phyloP scores from a whole-genome alignment of 1,140 invertebrate species.

The Trissolcus basalis region DNA sequence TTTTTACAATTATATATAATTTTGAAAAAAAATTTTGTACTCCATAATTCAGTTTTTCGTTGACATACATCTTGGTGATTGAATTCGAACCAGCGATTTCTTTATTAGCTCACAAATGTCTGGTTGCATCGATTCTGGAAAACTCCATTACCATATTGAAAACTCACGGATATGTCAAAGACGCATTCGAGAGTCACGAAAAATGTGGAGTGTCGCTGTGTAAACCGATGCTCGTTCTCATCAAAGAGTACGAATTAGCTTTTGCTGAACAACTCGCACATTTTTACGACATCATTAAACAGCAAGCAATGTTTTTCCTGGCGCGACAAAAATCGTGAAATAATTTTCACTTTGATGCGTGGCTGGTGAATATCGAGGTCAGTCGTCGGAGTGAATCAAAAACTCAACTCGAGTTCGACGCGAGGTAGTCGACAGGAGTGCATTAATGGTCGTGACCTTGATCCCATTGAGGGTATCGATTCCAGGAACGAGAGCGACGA shows the following conservation, averaged over 20 bases:
- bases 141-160: slow-evolving; percentile 58
- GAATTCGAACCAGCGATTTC: slow-evolving; percentile 31
- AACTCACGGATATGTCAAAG: slow-evolving; percentile 47
- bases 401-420: slow-evolving; percentile 28
- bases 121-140: slow-evolving; percentile 52
- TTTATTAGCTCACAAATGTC: slow-evolving; percentile 17
- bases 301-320: no score
- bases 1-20: no score
- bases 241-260: background rate
- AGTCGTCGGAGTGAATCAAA: slow-evolving; percentile 23
- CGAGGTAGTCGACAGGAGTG: slow-evolving; percentile 5
- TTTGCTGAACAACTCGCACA: no score
- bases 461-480: slow-evolving; percentile 20
- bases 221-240: slow-evolving; percentile 43
- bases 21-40: no score
- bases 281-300: no score
- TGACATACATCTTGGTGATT: slow-evolving; percentile 35
- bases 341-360: no score
- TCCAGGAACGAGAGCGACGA: no score
- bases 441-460: slow-evolving; percentile 37
- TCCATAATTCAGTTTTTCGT: no score
- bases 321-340: no score
- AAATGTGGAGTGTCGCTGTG: slow-evolving; percentile 53
- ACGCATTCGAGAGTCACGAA: slow-evolving; percentile 53
- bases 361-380: background rate